These are phyloP conservation scores for Heterodera carotae DNA, from an alignment of 1,140 invertebrate species.

Conservation along the genomic window DNA sequence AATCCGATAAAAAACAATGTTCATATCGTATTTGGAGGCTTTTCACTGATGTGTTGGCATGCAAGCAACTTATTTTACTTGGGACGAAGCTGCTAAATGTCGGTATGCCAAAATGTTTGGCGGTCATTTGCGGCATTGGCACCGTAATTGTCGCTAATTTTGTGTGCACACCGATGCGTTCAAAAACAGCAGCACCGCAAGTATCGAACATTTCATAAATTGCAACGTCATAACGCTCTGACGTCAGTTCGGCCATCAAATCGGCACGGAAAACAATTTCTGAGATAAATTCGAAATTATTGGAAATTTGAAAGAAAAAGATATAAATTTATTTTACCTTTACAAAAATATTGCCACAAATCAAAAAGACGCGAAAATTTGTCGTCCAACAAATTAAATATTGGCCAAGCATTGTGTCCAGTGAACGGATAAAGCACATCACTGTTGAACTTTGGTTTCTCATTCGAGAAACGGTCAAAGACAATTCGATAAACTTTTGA, in stretches of 20 bases:
- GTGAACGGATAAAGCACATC: background rate
- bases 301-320: background rate
- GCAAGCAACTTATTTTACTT: constrained; percentile 24
- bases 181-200: constrained; percentile 29
- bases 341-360: background rate
- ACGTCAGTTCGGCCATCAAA: background rate
- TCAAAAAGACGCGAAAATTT: background rate
- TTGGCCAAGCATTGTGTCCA: background rate
- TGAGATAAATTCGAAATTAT: background rate
- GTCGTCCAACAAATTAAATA: background rate
- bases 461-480: background rate
- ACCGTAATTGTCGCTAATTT: constrained; percentile 29
- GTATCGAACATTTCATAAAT: constrained; percentile 29
- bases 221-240: constrained; percentile 32
- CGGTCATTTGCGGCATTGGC: constrained; percentile 26
- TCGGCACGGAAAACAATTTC: background rate
- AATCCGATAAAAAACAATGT: background rate
- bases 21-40: background rate
- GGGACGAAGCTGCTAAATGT: constrained; percentile 32
- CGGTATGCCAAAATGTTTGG: constrained; percentile 28
- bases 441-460: background rate
- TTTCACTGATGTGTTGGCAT: too few species aligned
- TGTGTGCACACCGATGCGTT: constrained; percentile 31
- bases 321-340: background rate
- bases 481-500: background rate